A percentile compares a stretch with the other conserved stretches of the same genome.
Conservation (phyloP, 2,113 vertebrate genomes). For the Silurus meridionalis region DNA sequence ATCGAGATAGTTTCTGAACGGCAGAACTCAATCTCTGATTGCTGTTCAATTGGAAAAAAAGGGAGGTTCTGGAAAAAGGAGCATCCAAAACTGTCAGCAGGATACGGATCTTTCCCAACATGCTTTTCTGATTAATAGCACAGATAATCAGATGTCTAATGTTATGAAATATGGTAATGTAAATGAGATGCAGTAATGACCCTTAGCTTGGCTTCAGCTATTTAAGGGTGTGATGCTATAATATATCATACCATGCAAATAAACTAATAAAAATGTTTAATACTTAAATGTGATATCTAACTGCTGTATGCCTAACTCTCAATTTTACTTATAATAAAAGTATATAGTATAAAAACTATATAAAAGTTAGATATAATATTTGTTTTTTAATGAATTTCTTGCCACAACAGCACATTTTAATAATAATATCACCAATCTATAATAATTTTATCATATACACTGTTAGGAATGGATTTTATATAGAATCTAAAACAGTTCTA, state of each 20-base stretch:
- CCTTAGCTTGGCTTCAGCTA: background rate
- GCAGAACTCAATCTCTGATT: conserved; percentile 61
- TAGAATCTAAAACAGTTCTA: no score
- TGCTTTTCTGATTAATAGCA: background rate
- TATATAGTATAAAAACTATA: no score
- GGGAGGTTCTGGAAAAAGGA: background rate
- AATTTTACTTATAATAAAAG: background rate
- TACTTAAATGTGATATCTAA: background rate
- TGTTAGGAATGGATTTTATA: no score
- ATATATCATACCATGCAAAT: background rate
- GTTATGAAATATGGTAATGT: background rate
- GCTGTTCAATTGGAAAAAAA: conserved; percentile 55
- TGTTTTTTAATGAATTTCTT: no score
- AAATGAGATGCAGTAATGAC: background rate
- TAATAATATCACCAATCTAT: no score
- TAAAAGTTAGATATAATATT: no score
- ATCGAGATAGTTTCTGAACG: conserved; percentile 70
- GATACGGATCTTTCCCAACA: conserved; percentile 17
- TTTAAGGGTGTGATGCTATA: background rate
- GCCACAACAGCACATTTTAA: no score
- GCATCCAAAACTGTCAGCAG: background rate
- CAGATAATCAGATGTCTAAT: conserved; percentile 2
- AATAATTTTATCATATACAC: no score
- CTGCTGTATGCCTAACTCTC: background rate
- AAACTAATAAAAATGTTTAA: background rate